A percentile compares a stretch with the other conserved stretches of the same genome.
Evolutionary conservation across 1,140 invertebrate genomes (phyloP).

Genomic region (Oedothorax gibbosus): DNA sequence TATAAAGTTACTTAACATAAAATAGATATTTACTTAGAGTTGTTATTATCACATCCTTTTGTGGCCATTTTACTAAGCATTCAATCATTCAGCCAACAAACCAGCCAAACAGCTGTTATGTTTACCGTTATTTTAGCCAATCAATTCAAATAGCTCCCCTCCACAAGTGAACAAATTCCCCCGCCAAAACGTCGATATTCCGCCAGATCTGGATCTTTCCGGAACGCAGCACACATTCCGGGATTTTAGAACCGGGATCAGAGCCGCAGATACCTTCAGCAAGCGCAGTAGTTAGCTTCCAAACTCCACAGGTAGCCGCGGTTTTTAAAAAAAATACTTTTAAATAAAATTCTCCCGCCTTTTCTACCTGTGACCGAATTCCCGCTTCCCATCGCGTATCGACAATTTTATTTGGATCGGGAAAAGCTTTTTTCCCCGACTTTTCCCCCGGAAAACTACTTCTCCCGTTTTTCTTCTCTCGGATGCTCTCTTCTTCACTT

Average conservation of each 20-base stretch:
- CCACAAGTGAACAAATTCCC: too few relatives aligned
- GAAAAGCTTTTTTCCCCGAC: too few relatives aligned
- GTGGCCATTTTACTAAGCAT: too few relatives aligned
- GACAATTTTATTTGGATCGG: too few relatives aligned
- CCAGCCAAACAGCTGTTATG: too few relatives aligned
- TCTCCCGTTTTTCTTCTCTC: slow-evolving; percentile 2
- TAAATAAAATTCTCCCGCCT: not conserved
- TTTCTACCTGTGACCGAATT: not conserved
- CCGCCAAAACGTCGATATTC: slow-evolving; percentile 21
- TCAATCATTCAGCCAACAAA: too few relatives aligned
- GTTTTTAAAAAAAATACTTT: not conserved
- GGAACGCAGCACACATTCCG: slow-evolving; percentile 16
- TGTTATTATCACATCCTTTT: too few relatives aligned
- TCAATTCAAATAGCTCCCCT: too few relatives aligned
- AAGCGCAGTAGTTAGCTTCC: slow-evolving; percentile 28
- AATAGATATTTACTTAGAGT: too few relatives aligned
- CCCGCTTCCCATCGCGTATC: not conserved
- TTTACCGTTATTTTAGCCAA: too few relatives aligned
- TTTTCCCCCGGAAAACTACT: not conserved
- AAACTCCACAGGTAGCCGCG: slow-evolving; percentile 22
- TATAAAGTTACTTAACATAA: too few relatives aligned
- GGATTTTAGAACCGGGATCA: slow-evolving; percentile 43
- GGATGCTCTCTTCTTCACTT: not conserved
- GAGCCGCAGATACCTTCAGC: slow-evolving; percentile 31
- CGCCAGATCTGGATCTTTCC: slow-evolving; percentile 8